A percentile compares a stretch with the other conserved stretches of the same genome.
These are phyloP conservation scores for Meliscaeva auricollis DNA, from an alignment of 2,888 invertebrate species.

Conservation along the genomic window DNA sequence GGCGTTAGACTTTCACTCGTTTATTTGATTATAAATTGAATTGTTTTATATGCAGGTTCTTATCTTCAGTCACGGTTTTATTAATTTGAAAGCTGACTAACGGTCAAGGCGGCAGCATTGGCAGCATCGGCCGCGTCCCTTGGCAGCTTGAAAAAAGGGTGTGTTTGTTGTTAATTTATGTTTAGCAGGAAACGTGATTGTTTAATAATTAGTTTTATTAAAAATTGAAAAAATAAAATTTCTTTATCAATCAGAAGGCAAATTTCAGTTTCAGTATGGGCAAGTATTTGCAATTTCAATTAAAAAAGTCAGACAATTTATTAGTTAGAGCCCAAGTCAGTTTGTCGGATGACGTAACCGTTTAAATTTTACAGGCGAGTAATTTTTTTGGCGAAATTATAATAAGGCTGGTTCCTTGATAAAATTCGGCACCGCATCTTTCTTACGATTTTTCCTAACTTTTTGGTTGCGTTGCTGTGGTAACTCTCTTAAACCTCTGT, in stretches of 20 bases:
- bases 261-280: conserved; percentile 1
- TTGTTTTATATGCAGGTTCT: conserved; percentile 57
- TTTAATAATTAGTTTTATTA: conserved; percentile 11
- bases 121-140: neutral
- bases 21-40: conserved; percentile 60
- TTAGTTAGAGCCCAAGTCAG: too few relatives aligned
- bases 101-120: neutral
- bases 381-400: too few relatives aligned
- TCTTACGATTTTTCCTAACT: too few relatives aligned
- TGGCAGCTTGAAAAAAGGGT: conserved; percentile 37
- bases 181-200: conserved; percentile 26
- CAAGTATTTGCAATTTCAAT: too few relatives aligned
- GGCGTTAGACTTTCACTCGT: conserved; percentile 67
- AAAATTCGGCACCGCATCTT: too few relatives aligned
- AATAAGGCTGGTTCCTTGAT: too few relatives aligned
- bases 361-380: too few relatives aligned
- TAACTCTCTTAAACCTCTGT: too few relatives aligned
- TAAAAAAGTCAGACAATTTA: too few relatives aligned
- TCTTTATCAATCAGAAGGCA: neutral
- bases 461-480: too few relatives aligned
- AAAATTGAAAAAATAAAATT: neutral
- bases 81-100: conserved; percentile 45
- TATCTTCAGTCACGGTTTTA: conserved; percentile 68
- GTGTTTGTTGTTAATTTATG: conserved; percentile 33
- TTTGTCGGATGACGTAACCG: too few relatives aligned